Evolutionary conservation across 2,888 invertebrate genomes (phyloP).

Genomic region (Mycalesis mineus): DNA sequence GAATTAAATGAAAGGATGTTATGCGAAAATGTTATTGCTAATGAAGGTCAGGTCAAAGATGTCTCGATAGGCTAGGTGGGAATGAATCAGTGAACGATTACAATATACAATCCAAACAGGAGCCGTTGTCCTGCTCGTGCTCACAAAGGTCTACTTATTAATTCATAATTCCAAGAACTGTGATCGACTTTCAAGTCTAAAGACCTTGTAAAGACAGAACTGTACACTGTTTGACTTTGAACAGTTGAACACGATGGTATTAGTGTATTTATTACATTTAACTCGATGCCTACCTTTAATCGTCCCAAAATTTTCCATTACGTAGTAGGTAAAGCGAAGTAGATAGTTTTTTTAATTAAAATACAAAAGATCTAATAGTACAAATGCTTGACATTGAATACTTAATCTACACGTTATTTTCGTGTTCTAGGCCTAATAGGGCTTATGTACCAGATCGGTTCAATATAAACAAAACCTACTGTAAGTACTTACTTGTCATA

Average conservation of each 20-base stretch:
- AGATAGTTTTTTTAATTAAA: background rate
- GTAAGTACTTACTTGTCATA: constrained; percentile 62
- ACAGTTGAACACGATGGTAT: background rate
- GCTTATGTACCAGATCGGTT: no score
- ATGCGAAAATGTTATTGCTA: no score
- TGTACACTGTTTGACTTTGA: background rate
- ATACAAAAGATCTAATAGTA: no score
- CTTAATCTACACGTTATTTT: no score
- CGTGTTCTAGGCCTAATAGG: no score
- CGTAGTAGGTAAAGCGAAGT: background rate
- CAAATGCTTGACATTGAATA: no score
- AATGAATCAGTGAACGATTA: no score
- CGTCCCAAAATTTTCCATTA: background rate
- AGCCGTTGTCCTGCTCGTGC: background rate
- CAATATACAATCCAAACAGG: no score
- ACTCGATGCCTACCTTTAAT: background rate
- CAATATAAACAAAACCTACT: background rate
- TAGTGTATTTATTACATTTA: background rate
- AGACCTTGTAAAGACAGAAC: background rate
- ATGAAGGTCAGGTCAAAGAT: no score
- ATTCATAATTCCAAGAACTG: background rate
- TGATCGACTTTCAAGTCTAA: background rate
- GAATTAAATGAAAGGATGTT: no score
- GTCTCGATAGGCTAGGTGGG: no score
- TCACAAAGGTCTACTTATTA: background rate